Evolutionary conservation across 35 echinoderm and acorn worm genomes (phyloP), one percentile per base, ranked within the genome.

Genomic region (Lytechinus variegatus): DNA sequence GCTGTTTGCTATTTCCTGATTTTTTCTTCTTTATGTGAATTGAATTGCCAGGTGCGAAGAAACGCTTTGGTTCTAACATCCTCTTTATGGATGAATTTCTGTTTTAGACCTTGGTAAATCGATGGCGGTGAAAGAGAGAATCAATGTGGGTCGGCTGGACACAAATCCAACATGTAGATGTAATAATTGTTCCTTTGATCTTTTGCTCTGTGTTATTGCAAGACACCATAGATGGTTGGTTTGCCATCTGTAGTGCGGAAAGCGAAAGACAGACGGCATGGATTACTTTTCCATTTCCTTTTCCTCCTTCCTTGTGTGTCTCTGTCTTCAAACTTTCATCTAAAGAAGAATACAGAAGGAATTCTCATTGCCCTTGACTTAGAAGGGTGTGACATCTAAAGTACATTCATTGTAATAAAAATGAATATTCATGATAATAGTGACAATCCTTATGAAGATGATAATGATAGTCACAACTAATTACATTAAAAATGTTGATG

Each of bases 261-360:
- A 54, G 88, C 29, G 88, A 44, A 90, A 90, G 88, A 90, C 88
- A 90, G 88, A 90, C 88, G 52, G 28, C 88, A 90, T 90, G 88
- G 52, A 90, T 90, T 90, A 90, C 88, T 90, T 90, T 90, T 54
- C 88, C 88, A 90, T 90, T 90, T 90, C 88, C 88, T 52, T 13
- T 90, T 44, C 28, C 88, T 90, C 28, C 52, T 21, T 33, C 28
- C 29, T 54, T 54, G 88, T 90, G 14, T 54, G 9, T 90, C 88
- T 79, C 12, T 24, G 16, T 79, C 66, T 79, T 79, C 66, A 16
- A 24, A n/a, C 66, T 24, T 44, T 44, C 33, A 44, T 44, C 28
- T 90, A 33, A 90, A 90, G 88, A 33, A 52, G 66, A 16, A 52
- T 14, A 44, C 88, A 90, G 88, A 90, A 90, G 88, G 88, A 90